Base-by-base conservation (phyloP, 2,797 vertebrate genomes). In the Ptychadena robeensis region DNA sequence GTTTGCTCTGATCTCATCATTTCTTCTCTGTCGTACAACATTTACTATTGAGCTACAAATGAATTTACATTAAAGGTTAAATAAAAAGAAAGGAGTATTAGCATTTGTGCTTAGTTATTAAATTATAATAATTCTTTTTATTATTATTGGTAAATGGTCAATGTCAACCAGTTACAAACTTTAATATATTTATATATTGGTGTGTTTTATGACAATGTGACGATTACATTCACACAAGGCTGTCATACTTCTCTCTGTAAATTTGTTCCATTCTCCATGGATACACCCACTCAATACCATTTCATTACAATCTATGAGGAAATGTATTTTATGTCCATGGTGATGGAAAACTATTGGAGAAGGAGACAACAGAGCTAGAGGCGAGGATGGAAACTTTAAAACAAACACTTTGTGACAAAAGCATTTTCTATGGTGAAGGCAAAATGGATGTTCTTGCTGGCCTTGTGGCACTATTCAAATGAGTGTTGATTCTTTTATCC, bases 321-420 rank as follows among this genome's bases (percentile, higher is more conserved):
- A 70, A 37, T 28, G 48, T 70, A 44, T 61, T 71, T 71, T 61
- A 73, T 80, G 75, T 85, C 71, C 38, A 64, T 65, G 66, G 65
- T 37, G 34, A 77, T 78, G 67, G 35, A 72, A 71, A 78, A 78
- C 76, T 12, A 63, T 76, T 68, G 81, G 53, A 64, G 32, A 67
- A 10, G 28, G 34, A n/a, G 28, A 72, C 12, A 67, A 80, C 53
- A 59, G n/a, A 34, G 59, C 65, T 34, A 40, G 66, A 53, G 63
- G 67, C 38, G 40, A 57, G 34, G 48, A 63, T 38, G 61, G 69
- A 65, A 80, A 74, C 34, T 71, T 71, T 68, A 76, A 85, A 81
- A 85, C 78, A 85, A 85, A 85, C 83, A 84, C 44, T 67, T 53
- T 18, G 73, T 48, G 34, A 84, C 82, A 84, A 84, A 80, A 70